Conservation (phyloP, 1,140 invertebrate species). For the Atta texana region DNA sequence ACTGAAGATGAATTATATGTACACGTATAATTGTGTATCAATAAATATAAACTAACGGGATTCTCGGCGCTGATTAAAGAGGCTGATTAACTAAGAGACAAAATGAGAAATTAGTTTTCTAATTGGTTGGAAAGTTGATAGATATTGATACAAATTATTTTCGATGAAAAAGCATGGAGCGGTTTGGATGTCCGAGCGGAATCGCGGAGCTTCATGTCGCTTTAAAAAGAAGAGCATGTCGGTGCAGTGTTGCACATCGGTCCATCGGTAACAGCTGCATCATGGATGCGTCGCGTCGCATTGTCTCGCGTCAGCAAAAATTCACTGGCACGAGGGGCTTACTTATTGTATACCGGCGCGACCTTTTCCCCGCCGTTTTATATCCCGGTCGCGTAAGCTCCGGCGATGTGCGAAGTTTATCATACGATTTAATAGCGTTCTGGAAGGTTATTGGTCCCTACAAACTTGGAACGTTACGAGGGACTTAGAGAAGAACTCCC, state of each 20-base stretch:
- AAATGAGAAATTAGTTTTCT: background rate
- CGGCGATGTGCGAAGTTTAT: conserved; percentile 59
- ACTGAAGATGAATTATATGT: background rate
- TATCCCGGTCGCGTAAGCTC: conserved; percentile 51
- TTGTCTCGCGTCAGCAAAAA: conserved; percentile 57
- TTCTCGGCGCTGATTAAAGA: background rate
- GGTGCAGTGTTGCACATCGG: conserved; percentile 43
- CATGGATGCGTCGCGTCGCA: conserved; percentile 20
- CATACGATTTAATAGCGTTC: conserved; percentile 66
- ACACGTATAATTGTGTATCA: background rate
- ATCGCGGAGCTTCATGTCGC: conserved; percentile 16
- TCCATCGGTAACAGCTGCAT: conserved; percentile 56
- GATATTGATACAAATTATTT: background rate
- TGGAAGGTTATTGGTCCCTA: conserved; percentile 67
- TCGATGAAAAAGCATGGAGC: background rate
- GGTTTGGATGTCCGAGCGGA: background rate
- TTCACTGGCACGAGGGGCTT: conserved; percentile 53
- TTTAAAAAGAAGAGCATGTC: conserved; percentile 35
- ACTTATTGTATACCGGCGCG: conserved; percentile 53
- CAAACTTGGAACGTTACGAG: conserved; percentile 57
- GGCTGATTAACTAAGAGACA: background rate
- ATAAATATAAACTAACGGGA: background rate
- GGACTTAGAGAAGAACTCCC: conserved; percentile 26
- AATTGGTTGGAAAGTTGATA: background rate
- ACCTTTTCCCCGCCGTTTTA: conserved; percentile 54